Evolutionary conservation across 2,888 invertebrate genomes (phyloP).

Genomic region (Drosophila cracens): DNA sequence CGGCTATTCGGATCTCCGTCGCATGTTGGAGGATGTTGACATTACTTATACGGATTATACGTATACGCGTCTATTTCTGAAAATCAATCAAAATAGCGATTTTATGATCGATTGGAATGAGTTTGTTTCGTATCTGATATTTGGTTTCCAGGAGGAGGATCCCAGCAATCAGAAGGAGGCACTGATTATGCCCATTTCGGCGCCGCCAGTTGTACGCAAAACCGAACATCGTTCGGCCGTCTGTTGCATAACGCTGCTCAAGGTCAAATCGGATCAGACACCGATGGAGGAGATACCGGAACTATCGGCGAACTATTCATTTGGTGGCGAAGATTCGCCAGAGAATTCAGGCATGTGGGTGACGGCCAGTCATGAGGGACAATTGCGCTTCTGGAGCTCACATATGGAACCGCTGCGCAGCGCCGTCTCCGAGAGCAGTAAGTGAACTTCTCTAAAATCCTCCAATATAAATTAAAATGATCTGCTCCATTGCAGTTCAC

Average conservation of each 20-base stretch:
- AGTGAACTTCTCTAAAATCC: constrained; percentile 65
- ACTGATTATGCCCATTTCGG: constrained; percentile 88
- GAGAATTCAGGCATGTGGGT: constrained; percentile 89
- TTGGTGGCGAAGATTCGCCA: constrained; percentile 66
- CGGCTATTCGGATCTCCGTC: constrained; percentile 71
- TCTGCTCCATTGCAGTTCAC: constrained; percentile 84
- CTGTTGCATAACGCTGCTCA: constrained; percentile 86
- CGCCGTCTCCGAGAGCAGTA: constrained; percentile 88
- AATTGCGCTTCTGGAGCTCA: constrained; percentile 91
- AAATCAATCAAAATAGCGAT: constrained; percentile 87
- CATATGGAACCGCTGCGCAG: constrained; percentile 89
- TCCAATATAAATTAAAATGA: neutral
- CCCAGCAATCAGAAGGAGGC: constrained; percentile 87
- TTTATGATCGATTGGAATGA: constrained; percentile 90
- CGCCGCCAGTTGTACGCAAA: constrained; percentile 86
- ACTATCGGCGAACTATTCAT: constrained; percentile 43
- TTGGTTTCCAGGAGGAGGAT: constrained; percentile 90
- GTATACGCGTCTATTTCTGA: constrained; percentile 88
- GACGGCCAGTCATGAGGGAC: constrained; percentile 91
- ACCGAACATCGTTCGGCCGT: constrained; percentile 90
- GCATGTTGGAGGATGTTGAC: constrained; percentile 64
- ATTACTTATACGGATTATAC: constrained; percentile 86
- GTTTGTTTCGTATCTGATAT: constrained; percentile 90
- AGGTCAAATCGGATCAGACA: constrained; percentile 65
- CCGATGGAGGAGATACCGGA: constrained; percentile 57